These are phyloP conservation scores for Ictalurus furcatus DNA, from an alignment of 2,113 vertebrate species.

Conservation along the genomic window DNA sequence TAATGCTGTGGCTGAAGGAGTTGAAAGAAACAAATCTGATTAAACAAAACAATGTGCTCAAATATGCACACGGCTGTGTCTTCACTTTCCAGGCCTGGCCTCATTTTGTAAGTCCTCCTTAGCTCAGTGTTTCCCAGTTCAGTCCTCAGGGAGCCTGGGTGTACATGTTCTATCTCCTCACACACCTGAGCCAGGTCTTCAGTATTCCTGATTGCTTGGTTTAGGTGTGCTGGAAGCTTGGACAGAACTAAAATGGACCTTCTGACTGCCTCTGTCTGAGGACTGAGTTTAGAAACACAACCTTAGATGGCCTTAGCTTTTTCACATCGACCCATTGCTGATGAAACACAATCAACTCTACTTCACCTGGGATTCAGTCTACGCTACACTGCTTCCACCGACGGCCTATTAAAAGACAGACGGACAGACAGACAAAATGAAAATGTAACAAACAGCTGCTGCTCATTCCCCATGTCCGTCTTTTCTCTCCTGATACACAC, in stretches of 20 bases:
- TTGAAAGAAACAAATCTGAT: neutral
- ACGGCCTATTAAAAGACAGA: constrained; percentile 41
- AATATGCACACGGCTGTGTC: neutral
- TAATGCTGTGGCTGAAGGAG: neutral
- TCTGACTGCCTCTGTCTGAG: neutral
- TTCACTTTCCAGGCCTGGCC: neutral
- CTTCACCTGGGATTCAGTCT: neutral
- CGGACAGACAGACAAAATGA: constrained; percentile 15
- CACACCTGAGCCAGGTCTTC: constrained; percentile 20
- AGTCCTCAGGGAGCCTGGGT: neutral
- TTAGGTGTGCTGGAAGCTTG: neutral
- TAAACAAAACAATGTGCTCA: neutral
- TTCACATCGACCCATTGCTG: constrained; percentile 3
- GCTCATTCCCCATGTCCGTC: constrained; percentile 45
- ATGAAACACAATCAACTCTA: constrained; percentile 3
- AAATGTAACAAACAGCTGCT: constrained; percentile 47
- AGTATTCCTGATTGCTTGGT: constrained; percentile 20
- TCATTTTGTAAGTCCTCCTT: neutral
- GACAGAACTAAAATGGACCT: neutral
- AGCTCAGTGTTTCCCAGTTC: constrained; percentile 20
- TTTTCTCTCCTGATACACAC: constrained; percentile 43
- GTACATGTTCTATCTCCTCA: constrained; percentile 1
- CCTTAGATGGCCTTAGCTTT: neutral
- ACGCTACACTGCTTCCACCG: constrained; percentile 18
- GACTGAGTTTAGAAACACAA: neutral